Percentiles rank a stretch among this genome's conserved stretches.
Conservation (phyloP, 2,888 invertebrate genomes). For the Empis stercorea region DNA sequence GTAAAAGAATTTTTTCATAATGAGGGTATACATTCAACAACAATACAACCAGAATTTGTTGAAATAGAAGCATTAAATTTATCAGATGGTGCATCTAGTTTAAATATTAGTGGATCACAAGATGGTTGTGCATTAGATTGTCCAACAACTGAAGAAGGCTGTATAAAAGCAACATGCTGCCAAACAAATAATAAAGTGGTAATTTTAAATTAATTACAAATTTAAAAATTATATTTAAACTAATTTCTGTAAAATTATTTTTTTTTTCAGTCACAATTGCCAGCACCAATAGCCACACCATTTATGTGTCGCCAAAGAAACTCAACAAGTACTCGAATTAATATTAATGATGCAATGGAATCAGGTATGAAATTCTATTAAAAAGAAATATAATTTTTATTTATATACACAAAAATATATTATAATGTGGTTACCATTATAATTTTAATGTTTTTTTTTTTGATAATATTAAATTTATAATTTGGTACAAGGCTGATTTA, state of each 20-base stretch:
- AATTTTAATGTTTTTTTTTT: too few relatives aligned
- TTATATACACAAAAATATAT: too few relatives aligned
- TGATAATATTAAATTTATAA: too few relatives aligned
- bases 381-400: too few relatives aligned
- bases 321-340: conserved; percentile 45
- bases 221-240: background rate
- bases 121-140: conserved; percentile 74
- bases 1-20: conserved; percentile 97
- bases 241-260: background rate
- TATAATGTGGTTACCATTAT: too few relatives aligned
- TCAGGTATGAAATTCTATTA: conserved; percentile 19
- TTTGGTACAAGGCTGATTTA: too few relatives aligned
- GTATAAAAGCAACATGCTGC: conserved; percentile 80
- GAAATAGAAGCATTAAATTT: conserved; percentile 50
- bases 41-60: conserved; percentile 95
- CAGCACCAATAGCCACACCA: conserved; percentile 67
- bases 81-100: conserved; percentile 36
- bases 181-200: conserved; percentile 36
- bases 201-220: background rate
- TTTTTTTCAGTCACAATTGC: conserved; percentile 38
- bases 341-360: conserved; percentile 31
- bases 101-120: conserved; percentile 40
- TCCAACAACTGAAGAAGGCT: conserved; percentile 69
- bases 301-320: conserved; percentile 70
- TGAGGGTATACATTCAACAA: conserved; percentile 96